Evolutionary conservation across 2,888 invertebrate genomes (phyloP).

Genomic region (Ormyrus pomaceus): DNA sequence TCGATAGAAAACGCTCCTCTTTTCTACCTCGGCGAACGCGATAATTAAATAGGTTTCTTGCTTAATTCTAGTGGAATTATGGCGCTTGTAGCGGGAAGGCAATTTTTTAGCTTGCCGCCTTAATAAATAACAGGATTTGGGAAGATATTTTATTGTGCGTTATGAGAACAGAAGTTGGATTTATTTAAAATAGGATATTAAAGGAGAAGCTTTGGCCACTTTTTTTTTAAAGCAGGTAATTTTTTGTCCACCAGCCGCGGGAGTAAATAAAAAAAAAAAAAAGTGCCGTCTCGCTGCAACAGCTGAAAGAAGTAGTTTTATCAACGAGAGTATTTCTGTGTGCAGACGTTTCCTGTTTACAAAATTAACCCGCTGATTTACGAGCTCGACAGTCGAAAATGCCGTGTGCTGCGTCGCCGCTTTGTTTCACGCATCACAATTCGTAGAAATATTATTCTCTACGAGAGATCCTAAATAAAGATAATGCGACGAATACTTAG

Average conservation of each 20-base stretch:
- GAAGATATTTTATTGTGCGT: neutral
- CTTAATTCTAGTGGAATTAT: slow-evolving; percentile 39
- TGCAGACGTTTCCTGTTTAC: slow-evolving; percentile 63
- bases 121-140: no score
- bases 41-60: slow-evolving; percentile 53
- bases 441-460: slow-evolving; percentile 44
- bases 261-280: no score
- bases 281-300: neutral
- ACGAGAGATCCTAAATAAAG: slow-evolving; percentile 35
- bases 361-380: slow-evolving; percentile 63
- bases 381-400: slow-evolving; percentile 54
- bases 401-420: slow-evolving; percentile 18
- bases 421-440: slow-evolving; percentile 55
- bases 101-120: neutral
- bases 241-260: no score
- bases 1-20: slow-evolving; percentile 50
- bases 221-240: no score
- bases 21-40: slow-evolving; percentile 46
- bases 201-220: neutral
- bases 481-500: slow-evolving; percentile 18
- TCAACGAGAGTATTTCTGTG: slow-evolving; percentile 30
- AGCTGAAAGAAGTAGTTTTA: slow-evolving; percentile 13
- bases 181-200: neutral
- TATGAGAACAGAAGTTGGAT: neutral
- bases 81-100: neutral